Base-by-base conservation (phyloP, 2,113 vertebrate genomes). In the Nannobrachium achirus region DNA sequence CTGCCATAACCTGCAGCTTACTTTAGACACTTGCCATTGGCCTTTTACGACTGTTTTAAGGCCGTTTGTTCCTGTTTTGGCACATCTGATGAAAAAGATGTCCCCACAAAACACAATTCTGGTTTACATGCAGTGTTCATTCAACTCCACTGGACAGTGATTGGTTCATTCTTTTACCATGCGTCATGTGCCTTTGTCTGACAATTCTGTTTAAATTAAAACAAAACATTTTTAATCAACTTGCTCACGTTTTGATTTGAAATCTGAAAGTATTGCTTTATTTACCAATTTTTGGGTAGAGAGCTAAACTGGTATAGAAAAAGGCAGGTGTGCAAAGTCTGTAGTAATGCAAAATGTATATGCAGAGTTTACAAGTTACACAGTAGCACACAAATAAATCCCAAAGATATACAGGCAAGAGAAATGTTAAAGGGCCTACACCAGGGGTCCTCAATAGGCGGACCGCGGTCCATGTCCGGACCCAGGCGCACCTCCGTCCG, bases 141-240 rank as follows among this genome's bases (percentile, higher is more conserved):
- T 76, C 49, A 57, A 68, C 78, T 85, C 58, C 78, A 81, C 65
- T 67, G 56, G 61, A 61, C 33, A 46, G 64, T 79, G 72, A 81
- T 79, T 73, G 78, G 81, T 82, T 75, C 63, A 14, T 75, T 68
- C 64, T 78, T 60, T 75, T 69, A 57, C 75, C 63, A 73, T 78
- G 66, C 65, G 79, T 83, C 69, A 81, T 8, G 87, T 89, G 88
- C 87, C 87, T 91, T 91, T 67, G 81, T 85, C 83, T 86, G 61
- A 82, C 49, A 55, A 64, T 83, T 79, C 71, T 86, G 74, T 86
- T 48, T 89, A 87, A 86, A 89, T 89, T 89, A 91, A 33, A 91
- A 88, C 63, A 57, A 33, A 80, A 33, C 15, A 49, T 84, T 91
- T 89, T 86, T 69, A 89, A 86, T 86, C 72, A 75, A 56, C 4